Percentiles rank a stretch among this genome's conserved stretches.
phyloP scores from a whole-genome alignment of 2,888 invertebrate species.

The Doris montereyensis region DNA sequence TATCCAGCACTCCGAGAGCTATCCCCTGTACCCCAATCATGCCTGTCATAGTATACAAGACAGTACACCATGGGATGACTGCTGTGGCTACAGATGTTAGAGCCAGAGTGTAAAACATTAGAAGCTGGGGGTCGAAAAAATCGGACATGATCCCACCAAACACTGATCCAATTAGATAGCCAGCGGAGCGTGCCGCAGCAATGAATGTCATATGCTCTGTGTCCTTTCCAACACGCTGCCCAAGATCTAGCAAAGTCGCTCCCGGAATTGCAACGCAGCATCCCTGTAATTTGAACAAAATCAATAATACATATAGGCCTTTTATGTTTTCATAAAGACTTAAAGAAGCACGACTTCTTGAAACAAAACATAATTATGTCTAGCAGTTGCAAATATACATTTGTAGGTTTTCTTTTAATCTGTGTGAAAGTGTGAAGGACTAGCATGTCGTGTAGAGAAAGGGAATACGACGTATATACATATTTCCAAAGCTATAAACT shows the following conservation, averaged over 20 bases:
- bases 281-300: conserved; percentile 65
- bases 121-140: conserved; percentile 69
- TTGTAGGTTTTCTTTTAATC: too few species aligned
- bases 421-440: too few species aligned
- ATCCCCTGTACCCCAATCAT: conserved; percentile 71
- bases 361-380: background rate
- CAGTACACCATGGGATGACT: conserved; percentile 71
- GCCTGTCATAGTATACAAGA: conserved; percentile 64
- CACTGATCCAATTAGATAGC: conserved; percentile 73
- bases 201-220: conserved; percentile 69
- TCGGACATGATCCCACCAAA: conserved; percentile 71
- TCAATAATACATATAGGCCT: background rate
- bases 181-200: conserved; percentile 72
- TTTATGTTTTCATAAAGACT: background rate
- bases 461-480: too few species aligned
- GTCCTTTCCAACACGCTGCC: conserved; percentile 64
- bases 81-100: conserved; percentile 71
- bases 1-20: conserved; percentile 72
- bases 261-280: conserved; percentile 73
- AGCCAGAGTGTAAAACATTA: conserved; percentile 71
- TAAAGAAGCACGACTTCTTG: background rate
- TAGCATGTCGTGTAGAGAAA: too few species aligned
- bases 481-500: too few species aligned
- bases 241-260: conserved; percentile 72
- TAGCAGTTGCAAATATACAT: too few species aligned